Evolutionary conservation across 2,797 vertebrate species (phyloP).

Genomic region (Pygocentrus nattereri): DNA sequence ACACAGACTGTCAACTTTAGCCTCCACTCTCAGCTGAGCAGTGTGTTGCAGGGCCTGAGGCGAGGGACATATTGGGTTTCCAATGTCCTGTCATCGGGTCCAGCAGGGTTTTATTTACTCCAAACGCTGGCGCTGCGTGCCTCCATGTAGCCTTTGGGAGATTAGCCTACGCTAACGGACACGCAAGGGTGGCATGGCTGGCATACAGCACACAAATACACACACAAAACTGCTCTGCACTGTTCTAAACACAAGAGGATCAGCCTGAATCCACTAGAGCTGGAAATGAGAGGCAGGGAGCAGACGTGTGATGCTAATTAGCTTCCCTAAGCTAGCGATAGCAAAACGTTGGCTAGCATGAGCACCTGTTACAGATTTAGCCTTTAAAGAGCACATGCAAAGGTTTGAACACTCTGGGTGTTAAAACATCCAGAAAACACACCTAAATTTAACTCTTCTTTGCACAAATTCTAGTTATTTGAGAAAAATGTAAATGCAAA

Average conservation of each 20-base stretch:
- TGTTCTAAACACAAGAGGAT: not conserved
- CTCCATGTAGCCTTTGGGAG: conserved; percentile 11
- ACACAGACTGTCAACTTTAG: not conserved
- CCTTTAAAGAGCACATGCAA: no score
- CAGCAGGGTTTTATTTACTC: conserved; percentile 42
- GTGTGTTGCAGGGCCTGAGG: not conserved
- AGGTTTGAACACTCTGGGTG: no score
- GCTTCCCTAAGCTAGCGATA: no score
- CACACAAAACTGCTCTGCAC: not conserved
- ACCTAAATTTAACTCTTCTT: no score
- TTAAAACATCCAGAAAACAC: no score
- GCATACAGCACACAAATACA: not conserved
- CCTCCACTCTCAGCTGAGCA: not conserved
- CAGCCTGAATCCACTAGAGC: no score
- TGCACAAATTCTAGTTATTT: no score
- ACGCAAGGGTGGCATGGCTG: not conserved
- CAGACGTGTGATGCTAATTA: no score
- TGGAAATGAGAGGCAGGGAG: no score
- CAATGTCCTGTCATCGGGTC: conserved; percentile 44
- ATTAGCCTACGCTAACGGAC: conserved; percentile 27
- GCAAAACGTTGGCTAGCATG: no score
- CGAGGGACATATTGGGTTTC: conserved; percentile 30
- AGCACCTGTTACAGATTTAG: no score
- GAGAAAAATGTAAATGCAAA: no score
- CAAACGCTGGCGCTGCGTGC: not conserved